Evolutionary conservation across 2,888 invertebrate genomes (phyloP).

Genomic region (Odontothrips loti): DNA sequence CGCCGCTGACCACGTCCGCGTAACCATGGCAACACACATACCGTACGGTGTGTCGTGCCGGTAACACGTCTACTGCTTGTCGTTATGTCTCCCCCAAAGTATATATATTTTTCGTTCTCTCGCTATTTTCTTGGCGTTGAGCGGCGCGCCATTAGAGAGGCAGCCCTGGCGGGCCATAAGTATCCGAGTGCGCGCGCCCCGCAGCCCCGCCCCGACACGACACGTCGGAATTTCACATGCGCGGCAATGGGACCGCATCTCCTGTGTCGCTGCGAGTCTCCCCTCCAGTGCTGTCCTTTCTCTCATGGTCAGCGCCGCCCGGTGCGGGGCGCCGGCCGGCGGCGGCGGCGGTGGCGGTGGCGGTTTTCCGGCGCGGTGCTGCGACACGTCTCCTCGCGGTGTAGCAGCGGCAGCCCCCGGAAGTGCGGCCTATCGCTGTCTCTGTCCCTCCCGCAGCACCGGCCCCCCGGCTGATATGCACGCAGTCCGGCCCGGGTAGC

Average conservation of each 20-base stretch:
- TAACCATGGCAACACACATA: not conserved
- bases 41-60: not conserved
- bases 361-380: not conserved
- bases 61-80: conserved; percentile 17
- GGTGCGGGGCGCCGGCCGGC: not conserved
- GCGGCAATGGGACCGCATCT: too few relatives aligned
- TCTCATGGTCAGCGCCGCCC: not conserved
- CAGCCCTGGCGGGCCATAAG: not conserved
- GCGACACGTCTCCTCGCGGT: conserved; percentile 12
- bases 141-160: not conserved
- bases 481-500: too few relatives aligned
- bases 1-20: too few relatives aligned
- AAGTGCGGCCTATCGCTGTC: not conserved
- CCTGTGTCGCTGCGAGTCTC: not conserved
- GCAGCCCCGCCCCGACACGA: too few relatives aligned
- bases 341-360: not conserved
- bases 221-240: too few relatives aligned
- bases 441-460: not conserved
- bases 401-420: not conserved
- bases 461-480: too few relatives aligned
- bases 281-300: not conserved
- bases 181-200: not conserved
- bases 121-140: conserved; percentile 2
- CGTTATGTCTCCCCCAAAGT: conserved; percentile 23
- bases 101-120: conserved; percentile 18